Base-by-base conservation (phyloP, 1,140 invertebrate species). In the Scaptomyza hsui region DNA sequence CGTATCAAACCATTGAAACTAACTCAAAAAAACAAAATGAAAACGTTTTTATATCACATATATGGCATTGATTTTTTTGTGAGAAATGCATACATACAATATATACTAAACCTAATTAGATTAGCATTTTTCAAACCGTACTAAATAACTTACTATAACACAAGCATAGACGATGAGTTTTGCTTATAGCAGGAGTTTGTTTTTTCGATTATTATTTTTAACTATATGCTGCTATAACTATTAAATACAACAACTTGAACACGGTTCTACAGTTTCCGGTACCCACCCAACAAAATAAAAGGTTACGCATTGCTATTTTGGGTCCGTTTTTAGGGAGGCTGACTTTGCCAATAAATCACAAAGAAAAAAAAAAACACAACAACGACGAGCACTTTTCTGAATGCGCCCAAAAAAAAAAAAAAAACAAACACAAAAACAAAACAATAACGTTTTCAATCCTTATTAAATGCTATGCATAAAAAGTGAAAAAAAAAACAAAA, bases 1-100 rank as follows among this genome's bases (percentile, higher is more conserved):
- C 86, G 86, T 89, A 88, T 88, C 85, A 88, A 86, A 86, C 74
- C 74, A 88, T 85, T 86, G 65, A 81, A 85, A 85, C 81, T 86
- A 85, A 85, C 81, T 81, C 81, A 85, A 80, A 51, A 51, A 72
- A 72, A 29, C 7, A 24, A 24, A 24, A 24, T 4, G 24, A 4
- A 24, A 29, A 29, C 51, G 39, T 59, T 79, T 88, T 88, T 86
- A 81, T 88, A 85, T 80, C 80, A 65, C 65, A 78, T 83, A 77
- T 86, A 37, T 37, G 64, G 74, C 81, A 88, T 86, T 79, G 76
- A 75, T 64, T 83, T 82, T 85, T 81, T 86, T 88, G 61, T 86
- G 64, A 71, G 44, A 63, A 63, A 63, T 63, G 67, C 67, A 48
- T 69, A 79, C 35, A 61, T 52, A 68, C 24, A 42, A 68, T 44